These are phyloP conservation scores for Troilus luridus DNA, from an alignment of 2,888 invertebrate genomes.

Conservation along the genomic window DNA sequence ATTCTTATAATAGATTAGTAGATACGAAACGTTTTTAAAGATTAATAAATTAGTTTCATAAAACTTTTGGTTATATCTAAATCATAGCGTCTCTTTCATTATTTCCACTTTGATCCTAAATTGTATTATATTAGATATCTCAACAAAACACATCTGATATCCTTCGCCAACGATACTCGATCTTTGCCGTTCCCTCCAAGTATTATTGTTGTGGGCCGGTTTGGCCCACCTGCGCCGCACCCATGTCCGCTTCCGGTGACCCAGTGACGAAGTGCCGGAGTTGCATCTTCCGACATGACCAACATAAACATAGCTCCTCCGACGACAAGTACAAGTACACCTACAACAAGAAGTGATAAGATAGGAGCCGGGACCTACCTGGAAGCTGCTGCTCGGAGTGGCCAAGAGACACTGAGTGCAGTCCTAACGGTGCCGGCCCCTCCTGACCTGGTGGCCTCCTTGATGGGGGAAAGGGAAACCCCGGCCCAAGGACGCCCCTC, in stretches of 20 bases:
- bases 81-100: neutral
- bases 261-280: neutral
- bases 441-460: conserved; percentile 38
- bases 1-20: too few species aligned
- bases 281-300: neutral
- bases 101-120: neutral
- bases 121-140: neutral
- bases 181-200: neutral
- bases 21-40: too few species aligned
- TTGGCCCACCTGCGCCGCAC: conserved; percentile 23
- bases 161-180: neutral
- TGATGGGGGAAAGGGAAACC: conserved; percentile 38
- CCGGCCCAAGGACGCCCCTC: conserved; percentile 39
- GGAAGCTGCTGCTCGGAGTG: conserved; percentile 39
- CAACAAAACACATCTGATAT: neutral
- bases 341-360: neutral
- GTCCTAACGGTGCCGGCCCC: conserved; percentile 23
- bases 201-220: conserved; percentile 22
- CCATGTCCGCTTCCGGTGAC: conserved; percentile 33
- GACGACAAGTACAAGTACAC: neutral
- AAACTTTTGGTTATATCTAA: neutral
- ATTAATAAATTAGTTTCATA: too few species aligned
- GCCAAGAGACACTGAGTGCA: conserved; percentile 36
- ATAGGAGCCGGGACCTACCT: neutral
- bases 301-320: neutral